These are phyloP conservation scores for Myotis lucifugus DNA, from an alignment of 2,113 vertebrate genomes.

Conservation along the genomic window DNA sequence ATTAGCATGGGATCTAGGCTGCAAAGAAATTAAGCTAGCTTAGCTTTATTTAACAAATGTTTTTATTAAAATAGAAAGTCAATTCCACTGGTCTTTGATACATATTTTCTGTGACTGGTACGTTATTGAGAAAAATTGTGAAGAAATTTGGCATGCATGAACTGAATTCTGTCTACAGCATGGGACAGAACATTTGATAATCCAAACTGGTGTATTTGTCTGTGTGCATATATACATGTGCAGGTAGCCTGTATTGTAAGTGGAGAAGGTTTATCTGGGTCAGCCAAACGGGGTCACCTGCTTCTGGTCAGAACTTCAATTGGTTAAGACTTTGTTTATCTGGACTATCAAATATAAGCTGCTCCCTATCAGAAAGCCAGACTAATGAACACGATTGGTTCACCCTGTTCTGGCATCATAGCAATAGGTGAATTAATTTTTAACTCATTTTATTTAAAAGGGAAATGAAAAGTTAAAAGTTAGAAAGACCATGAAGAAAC, in stretches of 20 bases:
- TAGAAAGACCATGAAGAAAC: not conserved
- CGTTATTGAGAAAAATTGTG: conserved; percentile 43
- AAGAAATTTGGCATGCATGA: conserved; percentile 25
- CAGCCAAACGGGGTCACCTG: not conserved
- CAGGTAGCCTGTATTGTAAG: not conserved
- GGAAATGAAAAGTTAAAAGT: not conserved
- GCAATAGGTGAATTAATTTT: conserved; percentile 37
- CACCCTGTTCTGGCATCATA: not conserved
- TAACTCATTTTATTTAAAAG: conserved; percentile 28
- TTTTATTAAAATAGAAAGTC: conserved; percentile 66
- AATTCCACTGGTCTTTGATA: not conserved
- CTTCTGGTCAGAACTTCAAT: not conserved
- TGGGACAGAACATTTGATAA: not conserved
- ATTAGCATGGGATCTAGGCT: not conserved
- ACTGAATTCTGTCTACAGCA: conserved; percentile 48
- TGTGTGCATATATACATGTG: not conserved
- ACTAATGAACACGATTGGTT: not conserved
- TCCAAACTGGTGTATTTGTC: not conserved
- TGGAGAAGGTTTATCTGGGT: not conserved
- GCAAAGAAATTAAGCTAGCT: conserved; percentile 54
- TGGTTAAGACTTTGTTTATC: not conserved
- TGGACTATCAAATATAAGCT: not conserved
- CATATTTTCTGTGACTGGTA: conserved; percentile 27
- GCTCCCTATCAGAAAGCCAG: conserved; percentile 13
- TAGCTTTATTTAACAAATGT: conserved; percentile 49